Evolutionary conservation across 2,113 vertebrate genomes (phyloP).

Genomic region (Clarias gariepinus): DNA sequence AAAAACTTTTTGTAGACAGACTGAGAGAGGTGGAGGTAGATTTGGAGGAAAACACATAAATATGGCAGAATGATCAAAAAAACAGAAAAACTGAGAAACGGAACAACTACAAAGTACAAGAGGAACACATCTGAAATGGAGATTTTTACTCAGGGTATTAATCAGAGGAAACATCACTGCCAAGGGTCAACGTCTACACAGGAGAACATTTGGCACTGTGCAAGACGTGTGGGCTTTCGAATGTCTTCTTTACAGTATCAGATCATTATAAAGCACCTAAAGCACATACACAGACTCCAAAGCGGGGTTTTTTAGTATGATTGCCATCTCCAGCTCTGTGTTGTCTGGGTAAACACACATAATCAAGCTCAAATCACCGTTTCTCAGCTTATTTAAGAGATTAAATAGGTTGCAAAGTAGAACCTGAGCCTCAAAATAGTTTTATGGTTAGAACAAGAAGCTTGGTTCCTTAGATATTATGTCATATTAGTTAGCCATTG

Average conservation of each 20-base stretch:
- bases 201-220: neutral
- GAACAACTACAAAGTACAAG: neutral
- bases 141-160: neutral
- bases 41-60: neutral
- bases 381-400: neutral
- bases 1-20: neutral
- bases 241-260: neutral
- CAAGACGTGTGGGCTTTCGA: neutral
- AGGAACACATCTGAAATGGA: neutral
- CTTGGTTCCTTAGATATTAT: neutral
- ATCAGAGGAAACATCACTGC: slow-evolving; percentile 1
- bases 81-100: neutral
- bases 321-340: neutral
- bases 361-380: neutral
- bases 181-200: neutral
- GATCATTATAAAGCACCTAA: neutral
- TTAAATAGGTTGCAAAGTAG: neutral
- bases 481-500: neutral
- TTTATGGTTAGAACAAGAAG: neutral
- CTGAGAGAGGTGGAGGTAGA: neutral
- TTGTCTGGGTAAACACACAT: neutral
- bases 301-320: neutral
- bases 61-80: neutral
- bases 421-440: neutral
- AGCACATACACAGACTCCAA: neutral